Percentiles rank a stretch among this genome's conserved stretches.
Conservation (phyloP, 2,113 vertebrate genomes). For the Galeopterus variegatus region DNA sequence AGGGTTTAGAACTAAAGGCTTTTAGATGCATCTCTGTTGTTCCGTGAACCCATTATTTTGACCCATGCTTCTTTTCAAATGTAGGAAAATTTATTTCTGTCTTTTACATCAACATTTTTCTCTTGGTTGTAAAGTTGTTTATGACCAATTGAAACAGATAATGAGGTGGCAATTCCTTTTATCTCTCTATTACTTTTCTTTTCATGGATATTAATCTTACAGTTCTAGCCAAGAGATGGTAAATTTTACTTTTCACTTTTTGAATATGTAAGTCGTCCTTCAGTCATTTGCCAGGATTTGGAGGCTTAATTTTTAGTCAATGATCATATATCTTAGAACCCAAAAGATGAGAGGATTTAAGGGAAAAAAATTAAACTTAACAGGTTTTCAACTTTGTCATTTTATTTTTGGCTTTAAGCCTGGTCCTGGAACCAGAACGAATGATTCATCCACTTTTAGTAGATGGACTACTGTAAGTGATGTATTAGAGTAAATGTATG, state of each 20-base stretch:
- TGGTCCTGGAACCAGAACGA: conserved; percentile 46
- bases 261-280: conserved; percentile 17
- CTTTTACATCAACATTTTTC: conserved; percentile 24
- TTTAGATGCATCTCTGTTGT: conserved; percentile 53
- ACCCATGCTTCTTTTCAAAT: conserved; percentile 54
- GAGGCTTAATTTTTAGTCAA: conserved; percentile 60
- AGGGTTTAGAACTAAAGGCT: conserved; percentile 54
- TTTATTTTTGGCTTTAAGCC: conserved; percentile 70
- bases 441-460: background rate
- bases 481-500: background rate
- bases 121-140: conserved; percentile 42
- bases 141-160: conserved; percentile 56
- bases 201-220: background rate
- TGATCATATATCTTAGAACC: conserved; percentile 66
- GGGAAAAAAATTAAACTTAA: conserved; percentile 48
- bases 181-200: conserved; percentile 62
- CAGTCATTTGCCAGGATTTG: background rate
- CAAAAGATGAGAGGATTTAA: conserved; percentile 55
- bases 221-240: background rate
- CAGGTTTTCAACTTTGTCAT: conserved; percentile 68
- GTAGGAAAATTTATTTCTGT: background rate
- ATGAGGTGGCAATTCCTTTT: background rate
- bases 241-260: conserved; percentile 55
- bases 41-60: conserved; percentile 14
- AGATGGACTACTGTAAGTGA: background rate